These are phyloP conservation scores for Tillus elongatus DNA, from an alignment of 2,888 invertebrate genomes.

Conservation along the genomic window DNA sequence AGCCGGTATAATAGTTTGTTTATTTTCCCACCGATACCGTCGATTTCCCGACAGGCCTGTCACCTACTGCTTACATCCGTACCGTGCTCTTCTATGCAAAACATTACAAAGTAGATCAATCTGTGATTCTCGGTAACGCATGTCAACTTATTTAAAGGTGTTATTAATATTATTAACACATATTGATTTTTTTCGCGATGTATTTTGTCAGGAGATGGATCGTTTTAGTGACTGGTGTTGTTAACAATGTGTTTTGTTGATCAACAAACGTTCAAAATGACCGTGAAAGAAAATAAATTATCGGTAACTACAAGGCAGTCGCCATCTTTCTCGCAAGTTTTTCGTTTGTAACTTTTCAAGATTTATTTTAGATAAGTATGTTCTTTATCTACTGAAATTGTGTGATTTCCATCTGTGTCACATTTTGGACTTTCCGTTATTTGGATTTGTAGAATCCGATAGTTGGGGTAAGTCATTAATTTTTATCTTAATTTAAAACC, in stretches of 20 bases:
- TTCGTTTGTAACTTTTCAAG: constrained; percentile 35
- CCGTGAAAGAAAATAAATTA: constrained; percentile 44
- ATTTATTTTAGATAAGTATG: constrained; percentile 31
- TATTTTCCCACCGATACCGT: constrained; percentile 40
- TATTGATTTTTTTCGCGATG: constrained; percentile 9
- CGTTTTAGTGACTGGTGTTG: constrained; percentile 25
- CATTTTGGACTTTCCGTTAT: constrained; percentile 14
- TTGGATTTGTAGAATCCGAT: constrained; percentile 11
- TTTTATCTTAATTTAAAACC: too few species aligned
- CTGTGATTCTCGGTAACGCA: constrained; percentile 39
- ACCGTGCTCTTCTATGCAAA: constrained; percentile 39
- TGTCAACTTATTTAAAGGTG: constrained; percentile 28
- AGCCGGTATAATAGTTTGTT: constrained; percentile 42
- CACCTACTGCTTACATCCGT: constrained; percentile 39
- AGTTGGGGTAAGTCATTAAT: too few species aligned
- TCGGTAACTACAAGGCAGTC: constrained; percentile 45
- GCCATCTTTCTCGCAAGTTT: constrained; percentile 52
- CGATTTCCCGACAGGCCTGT: constrained; percentile 40
- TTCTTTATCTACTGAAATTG: constrained; percentile 27
- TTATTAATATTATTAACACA: not conserved
- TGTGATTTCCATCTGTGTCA: constrained; percentile 23
- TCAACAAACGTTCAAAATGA: constrained; percentile 40
- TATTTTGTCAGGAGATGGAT: constrained; percentile 15
- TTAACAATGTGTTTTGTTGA: constrained; percentile 35
- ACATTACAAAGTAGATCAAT: constrained; percentile 43